Evolutionary conservation across 2,113 vertebrate species (phyloP).

Genomic region (Tinamus guttatus): DNA sequence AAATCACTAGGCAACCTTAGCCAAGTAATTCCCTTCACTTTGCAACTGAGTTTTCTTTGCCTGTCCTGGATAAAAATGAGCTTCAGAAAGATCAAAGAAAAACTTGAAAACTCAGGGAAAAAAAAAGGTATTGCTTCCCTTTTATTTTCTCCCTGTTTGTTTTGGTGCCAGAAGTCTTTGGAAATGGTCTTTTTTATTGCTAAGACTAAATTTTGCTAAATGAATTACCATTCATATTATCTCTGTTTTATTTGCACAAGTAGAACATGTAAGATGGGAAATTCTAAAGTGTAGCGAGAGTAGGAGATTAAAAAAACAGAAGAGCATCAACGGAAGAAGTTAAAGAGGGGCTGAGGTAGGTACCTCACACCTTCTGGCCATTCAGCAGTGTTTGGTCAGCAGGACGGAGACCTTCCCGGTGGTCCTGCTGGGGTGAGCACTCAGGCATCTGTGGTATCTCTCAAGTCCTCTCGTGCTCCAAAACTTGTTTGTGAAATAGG

Average conservation of each 20-base stretch:
- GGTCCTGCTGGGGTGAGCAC: neutral
- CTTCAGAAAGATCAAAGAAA: slow-evolving; percentile 10
- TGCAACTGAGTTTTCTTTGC: neutral
- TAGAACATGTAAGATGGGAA: slow-evolving; percentile 4
- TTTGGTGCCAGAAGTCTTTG: slow-evolving; percentile 10
- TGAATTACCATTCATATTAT: neutral
- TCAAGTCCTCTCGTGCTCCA: neutral
- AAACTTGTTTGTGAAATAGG: neutral
- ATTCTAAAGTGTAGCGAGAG: neutral
- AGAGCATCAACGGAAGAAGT: neutral
- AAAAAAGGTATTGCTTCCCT: neutral
- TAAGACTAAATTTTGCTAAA: slow-evolving; percentile 21
- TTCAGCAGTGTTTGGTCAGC: neutral
- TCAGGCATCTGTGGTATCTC: neutral
- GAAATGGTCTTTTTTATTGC: neutral
- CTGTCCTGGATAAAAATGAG: neutral
- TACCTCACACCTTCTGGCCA: neutral
- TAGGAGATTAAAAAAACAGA: neutral
- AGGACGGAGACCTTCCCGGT: accelerated
- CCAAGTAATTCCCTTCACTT: neutral
- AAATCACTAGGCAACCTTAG: neutral
- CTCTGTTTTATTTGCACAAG: neutral
- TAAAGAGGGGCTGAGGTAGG: neutral
- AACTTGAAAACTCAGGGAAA: neutral
- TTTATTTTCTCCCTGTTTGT: neutral